phyloP scores from a whole-genome alignment of 2,113 vertebrate genomes.

The Actenoides lindsayi region DNA sequence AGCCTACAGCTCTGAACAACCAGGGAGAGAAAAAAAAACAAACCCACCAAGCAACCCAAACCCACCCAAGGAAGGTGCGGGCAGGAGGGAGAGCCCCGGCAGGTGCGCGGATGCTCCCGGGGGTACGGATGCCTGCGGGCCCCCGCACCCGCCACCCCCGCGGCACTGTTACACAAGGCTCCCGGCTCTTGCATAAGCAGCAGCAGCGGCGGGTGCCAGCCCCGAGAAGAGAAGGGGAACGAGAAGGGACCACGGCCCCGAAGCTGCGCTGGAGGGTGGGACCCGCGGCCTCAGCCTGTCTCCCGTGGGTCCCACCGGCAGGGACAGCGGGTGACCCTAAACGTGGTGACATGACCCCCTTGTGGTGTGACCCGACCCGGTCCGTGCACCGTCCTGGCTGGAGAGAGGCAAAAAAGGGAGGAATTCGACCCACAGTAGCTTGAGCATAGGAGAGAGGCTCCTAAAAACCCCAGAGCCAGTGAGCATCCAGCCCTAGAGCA shows the following conservation, averaged over 20 bases:
- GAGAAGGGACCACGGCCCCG: not conserved
- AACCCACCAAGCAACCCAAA: no score
- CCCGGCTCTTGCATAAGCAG: not conserved
- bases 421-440: not conserved
- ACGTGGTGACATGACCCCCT: fast-evolving
- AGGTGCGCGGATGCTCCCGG: not conserved
- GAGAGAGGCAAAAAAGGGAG: not conserved
- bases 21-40: no score
- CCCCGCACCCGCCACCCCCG: not conserved
- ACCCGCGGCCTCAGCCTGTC: fast-evolving
- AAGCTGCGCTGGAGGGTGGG: not conserved
- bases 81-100: not conserved
- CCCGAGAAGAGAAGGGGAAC: not conserved
- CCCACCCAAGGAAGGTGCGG: not conserved
- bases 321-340: fast-evolving
- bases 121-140: not conserved
- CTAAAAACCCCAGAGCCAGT: not conserved
- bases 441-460: not conserved
- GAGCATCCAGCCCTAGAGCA: not conserved
- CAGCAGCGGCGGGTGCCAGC: not conserved
- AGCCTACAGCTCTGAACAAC: fast-evolving
- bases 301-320: fast-evolving
- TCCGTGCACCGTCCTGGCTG: not conserved
- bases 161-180: slow-evolving; percentile 22
- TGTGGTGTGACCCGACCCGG: fast-evolving